Base-by-base conservation (phyloP, 2,797 vertebrate species). In the Meda fulgida region DNA sequence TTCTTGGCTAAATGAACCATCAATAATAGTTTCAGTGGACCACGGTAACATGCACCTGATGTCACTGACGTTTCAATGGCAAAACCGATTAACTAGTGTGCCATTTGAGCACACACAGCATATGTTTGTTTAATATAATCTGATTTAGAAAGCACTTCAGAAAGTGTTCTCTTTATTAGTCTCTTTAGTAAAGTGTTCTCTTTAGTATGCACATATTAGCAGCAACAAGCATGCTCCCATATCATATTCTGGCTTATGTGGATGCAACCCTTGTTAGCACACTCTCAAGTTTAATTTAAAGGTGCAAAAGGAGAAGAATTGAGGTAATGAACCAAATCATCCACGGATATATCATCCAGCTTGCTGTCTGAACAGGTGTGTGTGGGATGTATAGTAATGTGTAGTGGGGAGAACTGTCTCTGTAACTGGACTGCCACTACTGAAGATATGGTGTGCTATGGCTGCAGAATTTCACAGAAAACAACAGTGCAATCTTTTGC, bases 201-300 rank as follows among this genome's bases (percentile, higher is more conserved):
- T 73, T 78, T 67, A 72, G n/a, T 34, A 84, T 79, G 67, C 69
- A 67, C 70, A 80, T 65, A 72, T 80, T 19, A 67, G 31, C 18
- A 66, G 55, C 58, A 38, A 87, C 71, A 60, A 43, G 31, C 21
- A 70, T 29, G 31, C 34, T 67, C 1, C 71, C 81, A 63, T 46
- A 70, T 55, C 43, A 51, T 80, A 53, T 78, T 76, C 29, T 31
- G 43, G 48, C 40, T 65, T 86, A 89, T 85, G 82, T 82, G 75
- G 75, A 87, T 79, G 63, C 58, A 65, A 58, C 46, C 31, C 34
- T 76, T 51, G 76, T 72, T 84, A 84, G 43, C 58, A 48, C n/a
- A 75, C 82, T 43, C 51, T 83, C 26, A 55, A 51, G 78, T 84
- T 88, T 85, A 78, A 84, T 85, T 87, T 75, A 31, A 34, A 85